Conservation (phyloP, 1,140 invertebrate species). For the Diplogasteroides magnus region DNA sequence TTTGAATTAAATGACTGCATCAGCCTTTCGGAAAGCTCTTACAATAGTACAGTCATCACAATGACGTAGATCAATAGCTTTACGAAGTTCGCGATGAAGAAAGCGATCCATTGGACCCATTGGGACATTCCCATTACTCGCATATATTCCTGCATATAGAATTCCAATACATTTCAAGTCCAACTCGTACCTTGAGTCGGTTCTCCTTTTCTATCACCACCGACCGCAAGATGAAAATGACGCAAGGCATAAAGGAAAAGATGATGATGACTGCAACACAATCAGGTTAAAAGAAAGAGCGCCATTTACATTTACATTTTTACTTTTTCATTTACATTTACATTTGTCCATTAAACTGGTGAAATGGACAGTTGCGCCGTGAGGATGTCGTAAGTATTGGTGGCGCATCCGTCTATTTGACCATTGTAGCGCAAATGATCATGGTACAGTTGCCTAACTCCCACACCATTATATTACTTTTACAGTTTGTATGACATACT, state of each 20-base stretch:
- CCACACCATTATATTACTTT: no score
- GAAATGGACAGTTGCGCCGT: no score
- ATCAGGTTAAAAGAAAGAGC: no score
- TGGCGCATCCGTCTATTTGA: no score
- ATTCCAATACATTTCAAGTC: not conserved
- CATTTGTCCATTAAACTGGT: no score
- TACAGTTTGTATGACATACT: no score
- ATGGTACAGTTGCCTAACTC: no score
- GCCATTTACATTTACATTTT: no score
- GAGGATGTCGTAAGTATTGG: no score
- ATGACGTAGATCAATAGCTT: slow-evolving; percentile 65
- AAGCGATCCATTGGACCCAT: slow-evolving; percentile 76
- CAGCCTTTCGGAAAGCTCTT: not conserved
- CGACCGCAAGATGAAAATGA: slow-evolving; percentile 44
- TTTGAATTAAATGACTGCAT: not conserved
- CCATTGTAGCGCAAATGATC: no score
- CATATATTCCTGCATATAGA: slow-evolving; percentile 67
- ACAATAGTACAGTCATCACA: slow-evolving; percentile 60
- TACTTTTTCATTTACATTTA: no score
- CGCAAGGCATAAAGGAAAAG: slow-evolving; percentile 46
- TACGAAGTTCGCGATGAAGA: slow-evolving; percentile 73
- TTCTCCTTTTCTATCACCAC: slow-evolving; percentile 47
- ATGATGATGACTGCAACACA: slow-evolving; percentile 35
- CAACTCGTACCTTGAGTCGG: slow-evolving; percentile 24
- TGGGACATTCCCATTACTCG: slow-evolving; percentile 78